A percentile compares a stretch with the other conserved stretches of the same genome.
Evolutionary conservation across 2,888 invertebrate species (phyloP).

Genomic region (Petrolisthes cinctipes): DNA sequence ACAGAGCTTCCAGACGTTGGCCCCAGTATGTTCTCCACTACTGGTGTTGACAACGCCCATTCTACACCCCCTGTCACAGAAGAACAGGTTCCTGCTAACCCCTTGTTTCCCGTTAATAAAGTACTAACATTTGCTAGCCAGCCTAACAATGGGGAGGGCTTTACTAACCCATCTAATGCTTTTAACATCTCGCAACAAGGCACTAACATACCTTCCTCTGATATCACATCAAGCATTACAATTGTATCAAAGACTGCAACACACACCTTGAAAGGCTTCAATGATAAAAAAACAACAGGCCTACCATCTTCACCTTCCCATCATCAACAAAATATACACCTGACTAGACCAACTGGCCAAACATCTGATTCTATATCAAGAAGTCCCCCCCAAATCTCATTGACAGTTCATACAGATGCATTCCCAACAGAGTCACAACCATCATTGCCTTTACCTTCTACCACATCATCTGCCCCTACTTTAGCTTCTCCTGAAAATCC

Average conservation of each 20-base stretch:
- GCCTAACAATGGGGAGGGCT: conserved; percentile 20
- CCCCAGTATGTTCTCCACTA: not conserved
- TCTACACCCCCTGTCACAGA: not conserved
- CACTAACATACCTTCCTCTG: conserved; percentile 29
- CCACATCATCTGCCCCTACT: not conserved
- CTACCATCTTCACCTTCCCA: not conserved
- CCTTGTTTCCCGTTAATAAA: conserved; percentile 31
- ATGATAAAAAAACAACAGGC: not conserved
- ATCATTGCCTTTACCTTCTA: not conserved
- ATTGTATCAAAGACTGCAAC: not conserved
- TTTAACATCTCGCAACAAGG: not conserved
- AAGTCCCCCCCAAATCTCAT: not conserved
- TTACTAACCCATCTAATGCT: conserved; percentile 19
- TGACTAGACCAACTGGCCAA: not conserved
- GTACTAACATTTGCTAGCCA: conserved; percentile 31
- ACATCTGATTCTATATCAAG: not conserved
- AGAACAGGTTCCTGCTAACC: conserved; percentile 33
- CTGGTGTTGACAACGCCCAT: not conserved
- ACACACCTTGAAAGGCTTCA: conserved; percentile 2
- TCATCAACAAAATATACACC: not conserved
- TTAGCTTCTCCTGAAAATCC: not conserved
- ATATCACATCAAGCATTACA: not conserved
- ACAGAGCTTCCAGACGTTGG: not conserved
- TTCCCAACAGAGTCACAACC: not conserved
- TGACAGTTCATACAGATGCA: not conserved